Evolutionary conservation across 2,888 invertebrate species (phyloP).

Genomic region (Conops quadrifasciatus): DNA sequence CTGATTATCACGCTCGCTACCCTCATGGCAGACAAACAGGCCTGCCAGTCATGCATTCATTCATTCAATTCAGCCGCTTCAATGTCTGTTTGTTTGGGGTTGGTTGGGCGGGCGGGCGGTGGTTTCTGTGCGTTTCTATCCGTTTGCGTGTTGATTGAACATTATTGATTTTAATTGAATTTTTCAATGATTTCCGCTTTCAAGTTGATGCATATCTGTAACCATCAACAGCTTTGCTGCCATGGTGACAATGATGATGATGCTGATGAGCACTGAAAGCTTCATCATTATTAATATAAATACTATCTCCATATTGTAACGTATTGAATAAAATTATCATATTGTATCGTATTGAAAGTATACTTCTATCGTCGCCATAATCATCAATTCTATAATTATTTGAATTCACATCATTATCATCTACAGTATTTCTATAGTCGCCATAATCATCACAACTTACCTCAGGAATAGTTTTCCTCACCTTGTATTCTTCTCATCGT

Average conservation of each 20-base stretch:
- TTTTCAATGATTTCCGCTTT: slow-evolving; percentile 21
- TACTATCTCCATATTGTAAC: background rate
- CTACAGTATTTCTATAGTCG: no score
- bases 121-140: background rate
- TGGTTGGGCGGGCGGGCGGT: background rate
- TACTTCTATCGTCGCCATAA: no score
- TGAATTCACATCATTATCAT: no score
- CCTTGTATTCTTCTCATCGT: no score
- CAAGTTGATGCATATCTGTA: background rate
- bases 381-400: no score
- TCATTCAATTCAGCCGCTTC: background rate
- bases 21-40: background rate
- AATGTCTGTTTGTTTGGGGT: background rate
- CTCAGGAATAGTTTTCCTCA: no score
- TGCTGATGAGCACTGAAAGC: background rate
- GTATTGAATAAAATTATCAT: background rate
- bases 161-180: slow-evolving; percentile 35
- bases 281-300: background rate
- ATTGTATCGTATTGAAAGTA: no score
- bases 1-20: slow-evolving; percentile 11
- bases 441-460: no score
- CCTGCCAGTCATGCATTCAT: background rate
- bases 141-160: slow-evolving; percentile 4
- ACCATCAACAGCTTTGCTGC: background rate
- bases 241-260: background rate